Evolutionary conservation across 2,888 invertebrate genomes (phyloP).

Genomic region (Drosophila atripex): DNA sequence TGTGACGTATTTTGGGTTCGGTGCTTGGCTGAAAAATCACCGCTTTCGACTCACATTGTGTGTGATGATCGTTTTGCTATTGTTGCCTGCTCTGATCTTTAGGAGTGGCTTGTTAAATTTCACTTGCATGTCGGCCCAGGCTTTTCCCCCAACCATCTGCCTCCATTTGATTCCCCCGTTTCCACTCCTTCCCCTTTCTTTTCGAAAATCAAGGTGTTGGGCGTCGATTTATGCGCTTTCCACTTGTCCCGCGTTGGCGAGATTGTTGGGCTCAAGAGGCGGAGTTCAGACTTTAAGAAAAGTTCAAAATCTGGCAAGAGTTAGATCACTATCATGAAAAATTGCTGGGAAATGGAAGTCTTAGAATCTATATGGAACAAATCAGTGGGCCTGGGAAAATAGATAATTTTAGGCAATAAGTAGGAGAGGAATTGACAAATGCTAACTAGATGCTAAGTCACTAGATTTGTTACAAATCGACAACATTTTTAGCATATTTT

Average conservation of each 20-base stretch:
- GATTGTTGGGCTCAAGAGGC: conserved; percentile 34
- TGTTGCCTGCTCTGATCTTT: conserved; percentile 43
- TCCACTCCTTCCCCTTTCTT: conserved; percentile 12
- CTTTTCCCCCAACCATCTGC: conserved; percentile 7
- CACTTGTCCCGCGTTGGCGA: conserved; percentile 68
- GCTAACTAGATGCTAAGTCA: no score
- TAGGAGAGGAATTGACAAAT: background rate
- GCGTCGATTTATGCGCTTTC: conserved; percentile 77
- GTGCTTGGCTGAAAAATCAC: conserved; percentile 65
- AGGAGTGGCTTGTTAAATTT: conserved; percentile 79
- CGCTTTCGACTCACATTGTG: conserved; percentile 67
- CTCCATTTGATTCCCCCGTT: background rate
- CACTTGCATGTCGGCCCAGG: conserved; percentile 74
- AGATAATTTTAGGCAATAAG: background rate
- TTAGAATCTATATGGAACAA: conserved; percentile 15
- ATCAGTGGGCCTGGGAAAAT: conserved; percentile 10
- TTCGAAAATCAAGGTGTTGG: conserved; percentile 63
- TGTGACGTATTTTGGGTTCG: conserved; percentile 74
- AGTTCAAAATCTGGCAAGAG: conserved; percentile 18
- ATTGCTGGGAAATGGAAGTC: conserved; percentile 21
- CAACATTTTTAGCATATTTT: no score
- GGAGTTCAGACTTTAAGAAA: conserved; percentile 15
- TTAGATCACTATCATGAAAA: conserved; percentile 30
- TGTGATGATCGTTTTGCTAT: conserved; percentile 55
- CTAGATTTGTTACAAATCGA: no score